Evolutionary conservation across 1,140 invertebrate species (phyloP).

Genomic region (Aricia agestis): DNA sequence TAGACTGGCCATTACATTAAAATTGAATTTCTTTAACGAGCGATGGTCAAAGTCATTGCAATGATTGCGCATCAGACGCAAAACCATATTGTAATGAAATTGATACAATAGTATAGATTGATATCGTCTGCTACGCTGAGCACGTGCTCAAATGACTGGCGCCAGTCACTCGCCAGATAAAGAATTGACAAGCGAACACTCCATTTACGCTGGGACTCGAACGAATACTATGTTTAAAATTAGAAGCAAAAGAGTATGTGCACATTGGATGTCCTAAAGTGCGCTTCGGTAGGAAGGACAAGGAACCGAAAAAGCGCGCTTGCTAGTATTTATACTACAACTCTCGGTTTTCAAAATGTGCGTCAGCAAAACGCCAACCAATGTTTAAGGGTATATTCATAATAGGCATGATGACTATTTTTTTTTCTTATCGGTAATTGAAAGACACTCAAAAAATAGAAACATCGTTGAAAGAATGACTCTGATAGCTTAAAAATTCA

Average conservation of each 20-base stretch:
- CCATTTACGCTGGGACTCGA: background rate
- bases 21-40: background rate
- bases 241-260: constrained; percentile 9
- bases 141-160: constrained; percentile 33
- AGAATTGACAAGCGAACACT: constrained; percentile 9
- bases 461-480: too few species aligned
- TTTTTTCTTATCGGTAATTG: too few species aligned
- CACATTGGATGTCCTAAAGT: background rate
- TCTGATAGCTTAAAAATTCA: too few species aligned
- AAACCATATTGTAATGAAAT: constrained; percentile 24
- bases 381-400: too few species aligned
- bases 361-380: too few species aligned
- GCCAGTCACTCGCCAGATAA: constrained; percentile 24
- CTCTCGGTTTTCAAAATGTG: too few species aligned
- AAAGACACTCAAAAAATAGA: too few species aligned
- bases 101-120: constrained; percentile 33
- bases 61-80: constrained; percentile 25
- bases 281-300: too few species aligned
- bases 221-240: constrained; percentile 4
- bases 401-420: too few species aligned
- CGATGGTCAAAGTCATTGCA: constrained; percentile 23
- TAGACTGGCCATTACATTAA: constrained; percentile 4
- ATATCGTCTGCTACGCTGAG: constrained; percentile 21
- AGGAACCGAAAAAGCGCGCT: too few species aligned
- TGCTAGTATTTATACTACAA: too few species aligned